These are phyloP conservation scores for Xenopus petersii DNA, from an alignment of 2,797 vertebrate species.

Conservation along the genomic window DNA sequence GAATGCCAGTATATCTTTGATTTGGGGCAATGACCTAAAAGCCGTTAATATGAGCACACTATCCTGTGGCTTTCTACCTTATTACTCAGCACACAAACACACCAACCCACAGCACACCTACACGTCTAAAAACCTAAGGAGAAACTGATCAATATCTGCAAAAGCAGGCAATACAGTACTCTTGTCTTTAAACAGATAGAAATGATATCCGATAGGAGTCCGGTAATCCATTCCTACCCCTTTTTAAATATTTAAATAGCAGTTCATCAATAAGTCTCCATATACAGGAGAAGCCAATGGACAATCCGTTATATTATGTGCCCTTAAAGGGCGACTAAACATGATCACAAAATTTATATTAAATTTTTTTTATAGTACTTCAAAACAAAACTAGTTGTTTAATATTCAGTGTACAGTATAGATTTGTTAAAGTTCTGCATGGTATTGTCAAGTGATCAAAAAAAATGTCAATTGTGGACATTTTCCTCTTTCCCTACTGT, in stretches of 20 bases:
- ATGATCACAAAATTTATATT: too few species aligned
- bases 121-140: neutral
- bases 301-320: neutral
- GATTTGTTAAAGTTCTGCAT: too few species aligned
- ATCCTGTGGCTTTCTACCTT: neutral
- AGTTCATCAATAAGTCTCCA: slow-evolving; percentile 17
- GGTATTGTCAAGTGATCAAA: too few species aligned
- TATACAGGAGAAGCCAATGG: slow-evolving; percentile 9
- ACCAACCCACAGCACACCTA: neutral
- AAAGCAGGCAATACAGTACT: slow-evolving; percentile 11
- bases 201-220: slow-evolving; percentile 28
- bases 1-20: too few species aligned
- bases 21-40: too few species aligned
- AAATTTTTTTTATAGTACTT: too few species aligned
- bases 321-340: neutral
- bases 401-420: too few species aligned
- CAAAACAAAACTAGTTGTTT: too few species aligned
- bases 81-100: neutral
- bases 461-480: too few species aligned
- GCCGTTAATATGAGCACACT: neutral
- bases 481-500: too few species aligned
- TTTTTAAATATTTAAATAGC: slow-evolving; percentile 27
- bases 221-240: slow-evolving; percentile 26
- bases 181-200: slow-evolving; percentile 22
- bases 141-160: slow-evolving; percentile 25